Base-by-base conservation (phyloP, 2,113 vertebrate species). In the Thalassoma bifasciatum region DNA sequence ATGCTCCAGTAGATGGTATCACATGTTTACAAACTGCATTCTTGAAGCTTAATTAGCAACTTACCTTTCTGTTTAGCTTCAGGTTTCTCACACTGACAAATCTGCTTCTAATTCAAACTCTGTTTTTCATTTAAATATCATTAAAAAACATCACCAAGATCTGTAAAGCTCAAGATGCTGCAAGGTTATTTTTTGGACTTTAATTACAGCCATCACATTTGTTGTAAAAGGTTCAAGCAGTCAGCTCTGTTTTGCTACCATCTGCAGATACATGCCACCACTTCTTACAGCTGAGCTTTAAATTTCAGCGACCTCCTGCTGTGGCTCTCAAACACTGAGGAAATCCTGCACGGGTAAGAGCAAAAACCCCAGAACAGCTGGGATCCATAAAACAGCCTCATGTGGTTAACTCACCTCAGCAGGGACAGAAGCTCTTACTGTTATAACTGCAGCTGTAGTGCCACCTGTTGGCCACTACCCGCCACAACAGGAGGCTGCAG, bases 321-420 rank as follows among this genome's bases (percentile, higher is more conserved):
- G 61, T 19, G 46, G 17, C 12, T 67, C 66, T 70, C 36, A 53
- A 38, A 38, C 10, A 26, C 46, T 23, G 66, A 60, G 46, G 61
- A 66, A 83, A 67, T 63, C 70, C 62, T 59, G 7, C 12, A 36
- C 60, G 62, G 53, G 63, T 22, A 57, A 22, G 24, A 72, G 11
- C 17, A 57, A 49, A 76, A 73, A 70, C 66, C 79, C 42, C 75
- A 77, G 42, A 63, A 59, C 61, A 86, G 54, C 59, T 57, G 71
- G 56, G 24, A 54, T 26, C 59, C 26, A 68, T 77, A 61, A 75
- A 7, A 26, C 5, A 12, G 30, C 61, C 23, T 37, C 54, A 42
- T 67, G 37, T 66, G 71, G 57, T 50, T 64, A 24, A 82, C 82
- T 85, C 56, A 77, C 78, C 64, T 76, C 6, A 0, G 38, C 65